Percentiles rank a stretch among this genome's conserved stretches.
Conservation (phyloP, 1,140 invertebrate genomes). For the Metopolophium dirhodum region DNA sequence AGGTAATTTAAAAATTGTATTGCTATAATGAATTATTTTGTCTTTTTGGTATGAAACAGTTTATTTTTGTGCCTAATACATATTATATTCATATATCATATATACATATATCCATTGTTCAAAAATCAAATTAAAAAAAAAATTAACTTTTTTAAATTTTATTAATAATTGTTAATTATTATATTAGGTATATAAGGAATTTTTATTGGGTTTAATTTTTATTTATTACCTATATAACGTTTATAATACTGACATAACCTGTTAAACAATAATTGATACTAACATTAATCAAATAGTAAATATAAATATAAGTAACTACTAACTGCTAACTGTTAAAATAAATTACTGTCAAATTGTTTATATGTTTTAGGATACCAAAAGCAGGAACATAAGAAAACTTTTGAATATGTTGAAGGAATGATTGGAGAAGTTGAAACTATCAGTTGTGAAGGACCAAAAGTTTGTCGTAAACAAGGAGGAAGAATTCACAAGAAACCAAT, state of each 20-base stretch:
- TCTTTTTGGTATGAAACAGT: too few relatives aligned
- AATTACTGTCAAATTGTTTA: not conserved
- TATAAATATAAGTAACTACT: not conserved
- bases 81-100: too few relatives aligned
- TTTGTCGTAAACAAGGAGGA: conserved; percentile 12
- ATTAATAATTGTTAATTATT: not conserved
- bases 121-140: not conserved
- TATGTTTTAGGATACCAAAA: not conserved
- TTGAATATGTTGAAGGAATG: conserved; percentile 38
- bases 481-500: conserved; percentile 28
- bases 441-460: conserved; percentile 41
- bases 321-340: too few relatives aligned
- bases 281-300: not conserved
- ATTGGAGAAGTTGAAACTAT: conserved; percentile 53
- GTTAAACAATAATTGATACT: not conserved
- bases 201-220: too few relatives aligned
- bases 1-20: conserved; percentile 20
- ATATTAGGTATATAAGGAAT: too few relatives aligned
- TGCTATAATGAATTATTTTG: not conserved
- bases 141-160: not conserved
- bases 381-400: conserved; percentile 3
- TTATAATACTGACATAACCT: too few relatives aligned
- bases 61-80: too few relatives aligned
- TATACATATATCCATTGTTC: too few relatives aligned
- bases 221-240: too few relatives aligned